Evolutionary conservation across 2,888 invertebrate species (phyloP), one percentile per base, ranked within the genome.

Genomic region (Theodoxus fluviatilis): DNA sequence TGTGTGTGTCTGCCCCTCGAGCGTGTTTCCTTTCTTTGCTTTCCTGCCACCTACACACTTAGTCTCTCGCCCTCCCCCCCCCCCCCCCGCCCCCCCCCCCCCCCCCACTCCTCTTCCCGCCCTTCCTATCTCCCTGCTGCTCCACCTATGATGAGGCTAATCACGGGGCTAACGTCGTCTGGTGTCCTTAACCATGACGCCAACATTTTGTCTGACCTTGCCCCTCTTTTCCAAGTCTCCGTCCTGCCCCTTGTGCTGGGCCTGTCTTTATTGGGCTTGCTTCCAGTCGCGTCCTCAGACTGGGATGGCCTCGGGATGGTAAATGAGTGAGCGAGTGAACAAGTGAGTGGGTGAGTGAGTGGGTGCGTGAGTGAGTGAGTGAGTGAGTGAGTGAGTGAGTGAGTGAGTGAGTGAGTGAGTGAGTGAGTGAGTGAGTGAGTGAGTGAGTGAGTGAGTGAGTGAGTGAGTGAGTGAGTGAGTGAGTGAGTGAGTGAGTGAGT

Each of bases 391-490:
- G 33, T 3, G 38, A 7, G 64, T 3, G 40, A 1, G 38, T 28
- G 40, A 6, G 64, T 28, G 38, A 37, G 64, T 25, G 9, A 22
- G 64, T 7, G 38, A 22, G 64, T 18, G 64, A 22, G 43, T 38
- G 22, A 37, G 64, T 18, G 64, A 1, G 64, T 4, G 64, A n/a
- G 64, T 2, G 40, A n/a, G 64, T n/a, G 64, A 38, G 28, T 40
- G 64, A n/a, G 64, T 40, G 64, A 25, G 47, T 67, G 67, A 31
- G 31, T 52, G 33, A 49, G 66, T 52, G 47, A 4, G 47, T 66
- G 47, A 2, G 66, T 66, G 47, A 25, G 47, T 47, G 33, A 25
- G 66, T 31, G 66, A 28, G 66, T 28, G 28, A 9, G 47, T 33
- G 47, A 40, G 47, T 28, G 47, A 40, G 66, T 33, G 33, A 15